Conservation (phyloP, 1,140 invertebrate species). For the Meloidogyne hapla region DNA sequence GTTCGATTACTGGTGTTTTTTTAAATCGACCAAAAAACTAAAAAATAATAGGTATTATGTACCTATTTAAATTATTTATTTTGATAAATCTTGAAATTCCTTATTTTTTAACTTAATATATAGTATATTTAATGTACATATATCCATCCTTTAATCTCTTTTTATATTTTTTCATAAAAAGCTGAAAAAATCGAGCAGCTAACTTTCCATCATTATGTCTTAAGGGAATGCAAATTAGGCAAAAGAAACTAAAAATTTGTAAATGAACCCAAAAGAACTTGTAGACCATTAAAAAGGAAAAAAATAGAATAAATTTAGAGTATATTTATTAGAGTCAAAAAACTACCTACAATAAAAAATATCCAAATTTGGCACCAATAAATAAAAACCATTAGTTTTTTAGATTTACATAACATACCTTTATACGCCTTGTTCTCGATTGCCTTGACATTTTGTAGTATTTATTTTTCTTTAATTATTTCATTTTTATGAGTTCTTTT, state of each 20-base stretch:
- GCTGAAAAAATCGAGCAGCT: not conserved
- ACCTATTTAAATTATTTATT: no score
- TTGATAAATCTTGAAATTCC: no score
- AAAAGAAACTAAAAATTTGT: not conserved
- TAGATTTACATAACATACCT: not conserved
- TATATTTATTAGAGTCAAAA: no score
- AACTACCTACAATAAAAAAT: no score
- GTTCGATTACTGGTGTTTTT: not conserved
- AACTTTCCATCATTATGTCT: not conserved
- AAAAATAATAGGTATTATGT: no score
- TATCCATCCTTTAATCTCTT: not conserved
- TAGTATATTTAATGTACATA: no score
- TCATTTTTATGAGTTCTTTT: no score
- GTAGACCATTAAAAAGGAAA: no score
- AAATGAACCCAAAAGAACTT: not conserved
- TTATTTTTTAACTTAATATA: no score
- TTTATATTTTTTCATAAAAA: not conserved
- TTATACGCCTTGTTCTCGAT: not conserved
- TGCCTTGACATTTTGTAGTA: not conserved
- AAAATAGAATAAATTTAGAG: no score
- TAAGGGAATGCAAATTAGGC: slow-evolving; percentile 5
- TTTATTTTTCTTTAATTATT: not conserved
- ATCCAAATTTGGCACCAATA: not conserved
- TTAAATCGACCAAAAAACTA: not conserved
- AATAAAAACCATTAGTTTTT: no score